Base-by-base conservation (phyloP, 2,797 vertebrate species). In the Anabas testudineus region DNA sequence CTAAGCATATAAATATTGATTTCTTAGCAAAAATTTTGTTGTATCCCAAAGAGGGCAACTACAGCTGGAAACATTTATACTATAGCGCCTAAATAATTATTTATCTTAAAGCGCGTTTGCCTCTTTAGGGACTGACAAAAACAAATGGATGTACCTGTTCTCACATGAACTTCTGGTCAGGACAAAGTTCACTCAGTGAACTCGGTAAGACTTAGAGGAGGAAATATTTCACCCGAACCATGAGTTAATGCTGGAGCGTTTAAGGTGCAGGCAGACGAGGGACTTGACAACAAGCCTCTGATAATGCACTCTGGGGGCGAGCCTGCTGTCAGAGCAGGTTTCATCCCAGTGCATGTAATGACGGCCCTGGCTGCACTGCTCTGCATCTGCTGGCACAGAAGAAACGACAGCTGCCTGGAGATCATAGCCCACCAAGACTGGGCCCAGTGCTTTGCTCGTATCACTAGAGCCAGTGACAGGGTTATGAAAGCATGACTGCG, bases 261-360 rank as follows among this genome's bases (percentile, higher is more conserved):
- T 67, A 64, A 73, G 52, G 47, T 76, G 72, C 71, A 62, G 63
- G 53, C 47, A 75, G 63, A 80, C 72, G 74, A 83, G 75, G 71
- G 73, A 55, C 24, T 61, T 71, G 76, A 83, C 78, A 78, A 76
- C 14, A 5, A 79, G 58, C 65, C 55, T 85, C 66, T 83, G 78
- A 82, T 71, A 52, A 72, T 60, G 37, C 52, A 66, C 68, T 80
- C 49, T 49, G 43, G 63, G 67, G 72, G 42, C 13, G 10, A 78
- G 70, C 74, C 68, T 71, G 74, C 84, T 86, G 83, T 88, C 78
- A 81, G 76, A 84, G 75, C 76, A 80, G 71, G 74, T 83, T 86
- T 82, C 2, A 42, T 80, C 71, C 75, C n/a, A 0, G 47, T 74
- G 55, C 58, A 43, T 57, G 51, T 60, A 66, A 74, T 63, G 75